Base-by-base conservation (phyloP, 2,888 invertebrate genomes). In the Cataglyphis altisquamis region DNA sequence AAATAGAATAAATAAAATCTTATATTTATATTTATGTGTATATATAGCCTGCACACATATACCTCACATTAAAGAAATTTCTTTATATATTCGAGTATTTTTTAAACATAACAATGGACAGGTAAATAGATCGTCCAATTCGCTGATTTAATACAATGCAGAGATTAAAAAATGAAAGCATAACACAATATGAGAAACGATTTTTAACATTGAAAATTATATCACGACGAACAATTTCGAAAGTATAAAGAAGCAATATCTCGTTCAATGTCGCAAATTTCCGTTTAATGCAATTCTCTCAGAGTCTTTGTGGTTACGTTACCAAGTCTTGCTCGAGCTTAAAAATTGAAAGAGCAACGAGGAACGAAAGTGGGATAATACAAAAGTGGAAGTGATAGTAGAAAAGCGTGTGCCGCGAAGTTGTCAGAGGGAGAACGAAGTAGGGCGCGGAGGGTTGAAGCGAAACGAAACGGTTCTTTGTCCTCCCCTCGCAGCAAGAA, bases 391-490 rank as follows among this genome's bases (percentile, higher is more conserved):
- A 83, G 63, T 48, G 52, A 60, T 72, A 70, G 55, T 80, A 73
- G 48, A 52, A 52, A 12, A 29, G 70, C 62, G 21, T 48, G 39
- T 29, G 52, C 32, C 36, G 55, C 15, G 29, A 57, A 64, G 55
- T 63, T 57, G 60, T 64, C 63, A 36, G 63, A 63, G 83, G 66
- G 81, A 63, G 52, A 64, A 48, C 68, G 83, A 84, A 72, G 83
- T 15, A 41, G 81, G 73, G 67, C 66, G 80, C 64, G 66, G 77
- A 68, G 82, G 70, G 82, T 68, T 55, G 86, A 84, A 48, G 83
- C 85, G 87, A 74, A 88, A 86, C 88, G 86, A 87, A 91, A 89
- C 86, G 86, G 86, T 84, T 87, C 88, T 90, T 91, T 88, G 86
- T 90, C 85, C 85, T 86, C 86, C 90, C 89, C 86, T 86, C 74